phyloP scores from a whole-genome alignment of 1,140 invertebrate species.

The Glossosoma conforme region DNA sequence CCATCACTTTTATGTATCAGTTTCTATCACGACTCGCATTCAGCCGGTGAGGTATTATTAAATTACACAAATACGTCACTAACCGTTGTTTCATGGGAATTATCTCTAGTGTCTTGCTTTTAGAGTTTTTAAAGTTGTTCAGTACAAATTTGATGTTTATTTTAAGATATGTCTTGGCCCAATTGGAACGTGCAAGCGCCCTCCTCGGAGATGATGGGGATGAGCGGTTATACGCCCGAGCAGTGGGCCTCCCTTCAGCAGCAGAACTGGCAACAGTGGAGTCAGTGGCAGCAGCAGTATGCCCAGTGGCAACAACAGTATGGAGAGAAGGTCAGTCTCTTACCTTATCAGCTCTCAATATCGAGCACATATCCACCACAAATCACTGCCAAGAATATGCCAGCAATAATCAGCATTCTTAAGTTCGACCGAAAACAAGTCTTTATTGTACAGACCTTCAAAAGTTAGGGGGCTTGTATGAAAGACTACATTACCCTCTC shows the following conservation, averaged over 20 bases:
- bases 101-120: background rate
- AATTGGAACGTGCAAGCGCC: slow-evolving; percentile 35
- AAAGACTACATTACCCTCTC: no score
- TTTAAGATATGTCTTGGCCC: slow-evolving; percentile 38
- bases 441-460: background rate
- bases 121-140: background rate
- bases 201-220: slow-evolving; percentile 38
- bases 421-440: no score
- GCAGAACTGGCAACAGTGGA: slow-evolving; percentile 80
- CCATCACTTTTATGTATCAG: no score
- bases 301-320: slow-evolving; percentile 79
- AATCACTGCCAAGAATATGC: no score
- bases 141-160: background rate
- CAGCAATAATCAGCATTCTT: no score
- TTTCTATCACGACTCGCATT: no score
- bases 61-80: no score
- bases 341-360: no score
- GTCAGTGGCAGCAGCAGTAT: slow-evolving; percentile 78
- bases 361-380: no score
- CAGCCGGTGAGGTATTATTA: no score
- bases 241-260: slow-evolving; percentile 67
- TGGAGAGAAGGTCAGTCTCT: slow-evolving; percentile 62
- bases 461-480: no score
- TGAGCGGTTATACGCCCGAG: slow-evolving; percentile 59
- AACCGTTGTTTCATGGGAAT: background rate